phyloP scores from a whole-genome alignment of 1,140 invertebrate species.

The Camponotus pennsylvanicus region DNA sequence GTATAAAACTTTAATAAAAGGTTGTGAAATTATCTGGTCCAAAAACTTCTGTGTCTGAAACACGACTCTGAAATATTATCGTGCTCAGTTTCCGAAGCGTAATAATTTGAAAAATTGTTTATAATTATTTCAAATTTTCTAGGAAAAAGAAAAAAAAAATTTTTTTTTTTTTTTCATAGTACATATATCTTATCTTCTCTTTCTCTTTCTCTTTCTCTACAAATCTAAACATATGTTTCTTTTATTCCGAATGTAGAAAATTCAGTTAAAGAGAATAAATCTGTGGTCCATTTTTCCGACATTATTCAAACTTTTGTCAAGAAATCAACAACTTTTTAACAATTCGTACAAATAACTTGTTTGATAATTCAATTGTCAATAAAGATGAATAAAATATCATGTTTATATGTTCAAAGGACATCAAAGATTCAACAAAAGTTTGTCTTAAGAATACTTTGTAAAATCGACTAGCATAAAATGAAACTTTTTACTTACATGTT shows the following conservation, averaged over 20 bases:
- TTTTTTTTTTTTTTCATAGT: too few relatives aligned
- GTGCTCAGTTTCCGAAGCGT: constrained; percentile 16
- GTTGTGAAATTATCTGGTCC: not conserved
- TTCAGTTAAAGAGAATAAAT: not conserved
- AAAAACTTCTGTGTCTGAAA: not conserved
- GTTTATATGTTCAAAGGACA: not conserved
- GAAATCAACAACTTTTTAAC: not conserved
- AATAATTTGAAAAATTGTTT: not conserved
- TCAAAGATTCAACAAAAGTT: not conserved
- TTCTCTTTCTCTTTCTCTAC: too few relatives aligned
- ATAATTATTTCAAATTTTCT: too few relatives aligned
- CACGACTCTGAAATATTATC: constrained; percentile 38
- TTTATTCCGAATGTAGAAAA: not conserved
- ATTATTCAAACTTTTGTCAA: not conserved
- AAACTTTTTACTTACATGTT: constrained; percentile 33
- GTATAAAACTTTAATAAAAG: not conserved
- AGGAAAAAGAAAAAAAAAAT: too few relatives aligned
- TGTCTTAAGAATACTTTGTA: not conserved
- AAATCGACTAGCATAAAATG: constrained; percentile 1
- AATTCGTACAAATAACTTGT: not conserved
- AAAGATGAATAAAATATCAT: not conserved
- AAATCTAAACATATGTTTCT: not conserved
- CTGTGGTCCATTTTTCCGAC: not conserved
- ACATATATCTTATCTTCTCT: too few relatives aligned
- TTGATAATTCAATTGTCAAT: not conserved